phyloP scores from a whole-genome alignment of 2,888 invertebrate genomes.

The Tiliacea citrago region DNA sequence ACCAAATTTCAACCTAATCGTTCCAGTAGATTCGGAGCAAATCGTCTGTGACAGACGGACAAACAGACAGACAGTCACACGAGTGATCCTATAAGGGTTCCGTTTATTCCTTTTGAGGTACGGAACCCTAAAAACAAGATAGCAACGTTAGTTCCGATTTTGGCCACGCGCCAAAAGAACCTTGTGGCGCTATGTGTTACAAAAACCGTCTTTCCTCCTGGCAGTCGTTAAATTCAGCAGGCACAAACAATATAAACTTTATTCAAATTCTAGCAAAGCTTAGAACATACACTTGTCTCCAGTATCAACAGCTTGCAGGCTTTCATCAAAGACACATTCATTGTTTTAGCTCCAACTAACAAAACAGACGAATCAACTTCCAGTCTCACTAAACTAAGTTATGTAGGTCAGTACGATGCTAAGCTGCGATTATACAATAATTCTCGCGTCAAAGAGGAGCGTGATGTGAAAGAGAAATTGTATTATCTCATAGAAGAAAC shows the following conservation, averaged over 20 bases:
- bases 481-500: not conserved
- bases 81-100: no score
- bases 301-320: constrained; percentile 26
- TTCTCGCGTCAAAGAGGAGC: not conserved
- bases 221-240: not conserved
- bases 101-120: no score
- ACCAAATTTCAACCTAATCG: no score
- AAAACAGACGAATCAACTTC: constrained; percentile 21
- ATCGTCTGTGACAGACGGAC: no score
- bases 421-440: constrained; percentile 29
- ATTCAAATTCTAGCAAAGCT: constrained; percentile 14
- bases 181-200: no score
- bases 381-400: constrained; percentile 10
- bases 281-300: not conserved
- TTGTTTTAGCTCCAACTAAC: constrained; percentile 4
- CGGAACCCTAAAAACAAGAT: no score
- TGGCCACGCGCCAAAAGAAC: no score
- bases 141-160: no score
- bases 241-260: not conserved
- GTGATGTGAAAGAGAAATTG: constrained; percentile 23
- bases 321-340: constrained; percentile 1
- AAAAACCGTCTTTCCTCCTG: no score
- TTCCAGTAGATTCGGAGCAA: no score
- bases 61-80: no score
- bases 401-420: constrained; percentile 8